Evolutionary conservation across 2,888 invertebrate genomes (phyloP).

Genomic region (Hypolimnas misippus): DNA sequence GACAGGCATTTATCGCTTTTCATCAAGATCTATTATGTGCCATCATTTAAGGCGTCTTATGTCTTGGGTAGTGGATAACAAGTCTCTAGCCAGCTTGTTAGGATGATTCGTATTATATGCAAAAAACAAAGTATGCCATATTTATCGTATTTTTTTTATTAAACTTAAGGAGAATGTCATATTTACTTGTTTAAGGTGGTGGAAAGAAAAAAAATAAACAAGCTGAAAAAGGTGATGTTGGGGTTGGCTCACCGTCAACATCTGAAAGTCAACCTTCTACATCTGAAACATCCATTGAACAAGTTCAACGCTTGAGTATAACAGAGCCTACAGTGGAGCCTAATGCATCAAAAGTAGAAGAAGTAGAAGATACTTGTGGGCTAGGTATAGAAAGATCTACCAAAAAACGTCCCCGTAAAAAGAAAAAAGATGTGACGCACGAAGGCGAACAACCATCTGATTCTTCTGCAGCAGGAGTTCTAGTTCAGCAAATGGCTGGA

Average conservation of each 20-base stretch:
- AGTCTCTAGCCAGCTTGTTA: too few relatives aligned
- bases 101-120: too few relatives aligned
- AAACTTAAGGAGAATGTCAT: too few relatives aligned
- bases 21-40: too few relatives aligned
- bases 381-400: constrained; percentile 44
- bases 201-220: constrained; percentile 52
- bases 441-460: not conserved
- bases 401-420: constrained; percentile 50
- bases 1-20: too few relatives aligned
- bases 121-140: too few relatives aligned
- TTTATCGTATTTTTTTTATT: too few relatives aligned
- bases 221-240: constrained; percentile 30
- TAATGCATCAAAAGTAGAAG: constrained; percentile 35
- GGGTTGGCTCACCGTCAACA: constrained; percentile 15
- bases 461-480: constrained; percentile 2
- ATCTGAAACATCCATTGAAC: constrained; percentile 15
- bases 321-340: constrained; percentile 27
- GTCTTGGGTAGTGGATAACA: too few relatives aligned
- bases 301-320: constrained; percentile 22
- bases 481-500: not conserved
- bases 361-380: constrained; percentile 42
- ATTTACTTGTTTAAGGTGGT: constrained; percentile 39
- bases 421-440: constrained; percentile 45
- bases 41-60: too few relatives aligned
- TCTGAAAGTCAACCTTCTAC: constrained; percentile 28